Base-by-base conservation (phyloP, 2,888 invertebrate genomes). In the Synanthedon myopaeformis region DNA sequence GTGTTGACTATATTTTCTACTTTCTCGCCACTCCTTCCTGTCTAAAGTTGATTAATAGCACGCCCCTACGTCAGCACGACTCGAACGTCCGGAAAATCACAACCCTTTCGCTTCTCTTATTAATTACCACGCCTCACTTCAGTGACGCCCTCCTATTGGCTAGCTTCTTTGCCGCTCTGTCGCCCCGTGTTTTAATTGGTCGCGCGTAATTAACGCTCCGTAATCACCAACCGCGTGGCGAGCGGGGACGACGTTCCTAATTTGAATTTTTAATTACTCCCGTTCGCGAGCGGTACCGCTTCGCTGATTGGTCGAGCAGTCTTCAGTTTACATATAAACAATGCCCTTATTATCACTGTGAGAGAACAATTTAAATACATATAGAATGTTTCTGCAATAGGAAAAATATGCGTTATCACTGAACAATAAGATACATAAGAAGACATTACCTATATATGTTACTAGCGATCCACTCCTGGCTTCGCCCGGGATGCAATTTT, bases 111-210 rank as follows among this genome's bases (percentile, higher is more conserved):
- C 65, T 60, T 72, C 54, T 83, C 75, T 84, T 87, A n/a, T n/a
- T n/a, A 87, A 87, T 87, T 87, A 87, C 86, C 82, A 82, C 87
- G 84, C 82, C 85, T 80, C 67, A 78, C 71, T 81, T 81, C 81
- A 82, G 83, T 65, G 69, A 62, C 69, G 78, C 68, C 61, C 67
- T 66, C 69, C 74, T 61, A 85, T 84, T 85, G 86, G 87, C 63
- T 66, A 69, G 59, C 53, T 52, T 53, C 55, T 56, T 68, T 67
- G 66, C 66, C 72, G 74, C 73, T 68, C 66, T 72, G 72, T 76
- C 81, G 77, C 80, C 74, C 72, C 73, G 67, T 65, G 61, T 74
- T 83, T 82, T 86, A 87, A 86, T 87, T 86, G 86, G 86, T 79
- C 78, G 76, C 66, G 59, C 62, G 79, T 84, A 87, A 87, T 87